These are phyloP conservation scores for Chaenogobius annularis DNA, from an alignment of 2,113 vertebrate species.

Conservation along the genomic window DNA sequence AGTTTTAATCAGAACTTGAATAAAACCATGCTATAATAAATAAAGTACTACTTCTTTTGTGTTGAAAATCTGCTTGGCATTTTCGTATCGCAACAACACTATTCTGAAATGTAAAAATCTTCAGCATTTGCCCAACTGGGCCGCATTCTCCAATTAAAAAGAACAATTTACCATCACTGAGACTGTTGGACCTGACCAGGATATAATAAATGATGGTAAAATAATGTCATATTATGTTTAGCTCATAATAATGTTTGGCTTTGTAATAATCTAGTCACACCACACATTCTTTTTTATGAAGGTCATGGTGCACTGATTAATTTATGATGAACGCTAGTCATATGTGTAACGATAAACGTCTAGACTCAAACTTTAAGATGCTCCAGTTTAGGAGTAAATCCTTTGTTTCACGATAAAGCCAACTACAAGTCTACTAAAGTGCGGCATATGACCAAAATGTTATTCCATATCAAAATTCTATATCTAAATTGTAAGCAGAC, in stretches of 20 bases:
- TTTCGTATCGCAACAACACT: too few relatives aligned
- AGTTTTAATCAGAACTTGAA: too few relatives aligned
- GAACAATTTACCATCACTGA: constrained; percentile 16
- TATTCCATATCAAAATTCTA: too few relatives aligned
- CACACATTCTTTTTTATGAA: background rate
- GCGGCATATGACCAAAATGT: too few relatives aligned
- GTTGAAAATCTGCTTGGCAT: too few relatives aligned
- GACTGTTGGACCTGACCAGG: background rate
- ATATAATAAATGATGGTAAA: background rate
- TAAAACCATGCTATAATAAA: too few relatives aligned
- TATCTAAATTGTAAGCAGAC: background rate
- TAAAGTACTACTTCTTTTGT: too few relatives aligned
- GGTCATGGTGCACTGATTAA: background rate
- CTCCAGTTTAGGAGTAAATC: background rate
- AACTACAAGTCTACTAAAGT: background rate
- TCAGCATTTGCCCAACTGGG: constrained; percentile 11
- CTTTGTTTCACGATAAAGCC: background rate
- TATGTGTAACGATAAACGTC: background rate
- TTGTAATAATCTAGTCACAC: background rate
- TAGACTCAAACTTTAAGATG: background rate
- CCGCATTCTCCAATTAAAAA: constrained; percentile 25
- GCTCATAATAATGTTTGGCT: too few relatives aligned
- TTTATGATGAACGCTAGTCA: background rate
- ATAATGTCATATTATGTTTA: background rate
- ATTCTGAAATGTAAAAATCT: background rate